A percentile compares a stretch with the other conserved stretches of the same genome.
These are phyloP conservation scores for Lumbricus terrestris DNA, from an alignment of 2,888 invertebrate species.

Conservation along the genomic window DNA sequence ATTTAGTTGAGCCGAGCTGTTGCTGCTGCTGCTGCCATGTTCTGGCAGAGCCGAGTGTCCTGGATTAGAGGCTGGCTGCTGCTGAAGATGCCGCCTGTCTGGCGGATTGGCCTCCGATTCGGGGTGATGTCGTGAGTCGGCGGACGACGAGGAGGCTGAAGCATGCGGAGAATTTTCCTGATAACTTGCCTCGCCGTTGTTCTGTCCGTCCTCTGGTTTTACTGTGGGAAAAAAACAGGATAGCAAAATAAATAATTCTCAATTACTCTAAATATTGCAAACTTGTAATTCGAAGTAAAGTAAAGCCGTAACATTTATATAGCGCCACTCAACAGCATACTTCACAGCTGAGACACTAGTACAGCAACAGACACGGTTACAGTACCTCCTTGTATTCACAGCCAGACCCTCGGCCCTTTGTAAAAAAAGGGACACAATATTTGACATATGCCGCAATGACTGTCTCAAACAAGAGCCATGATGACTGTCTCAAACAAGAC, in stretches of 20 bases:
- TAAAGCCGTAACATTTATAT: background rate
- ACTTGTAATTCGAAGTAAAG: background rate
- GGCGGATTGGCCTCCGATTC: background rate
- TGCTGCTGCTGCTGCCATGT: background rate
- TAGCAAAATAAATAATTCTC: background rate
- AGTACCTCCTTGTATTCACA: background rate
- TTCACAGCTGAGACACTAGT: background rate
- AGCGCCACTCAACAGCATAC: background rate
- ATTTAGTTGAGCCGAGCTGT: slow-evolving; percentile 7
- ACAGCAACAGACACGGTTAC: background rate
- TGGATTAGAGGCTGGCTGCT: background rate
- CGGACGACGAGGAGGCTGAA: background rate
- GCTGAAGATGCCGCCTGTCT: background rate
- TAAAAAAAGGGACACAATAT: background rate
- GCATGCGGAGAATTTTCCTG: slow-evolving; percentile 6
- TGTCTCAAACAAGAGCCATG: too few species aligned
- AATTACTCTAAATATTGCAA: background rate
- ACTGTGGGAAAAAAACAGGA: background rate
- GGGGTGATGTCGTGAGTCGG: background rate
- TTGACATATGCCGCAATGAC: background rate
- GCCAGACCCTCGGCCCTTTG: background rate
- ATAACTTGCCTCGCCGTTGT: background rate
- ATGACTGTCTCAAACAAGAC: too few species aligned
- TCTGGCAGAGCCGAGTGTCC: background rate
- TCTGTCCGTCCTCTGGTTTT: background rate